These are phyloP conservation scores for Proisotoma minuta DNA, from an alignment of 2,888 invertebrate genomes.

Conservation along the genomic window DNA sequence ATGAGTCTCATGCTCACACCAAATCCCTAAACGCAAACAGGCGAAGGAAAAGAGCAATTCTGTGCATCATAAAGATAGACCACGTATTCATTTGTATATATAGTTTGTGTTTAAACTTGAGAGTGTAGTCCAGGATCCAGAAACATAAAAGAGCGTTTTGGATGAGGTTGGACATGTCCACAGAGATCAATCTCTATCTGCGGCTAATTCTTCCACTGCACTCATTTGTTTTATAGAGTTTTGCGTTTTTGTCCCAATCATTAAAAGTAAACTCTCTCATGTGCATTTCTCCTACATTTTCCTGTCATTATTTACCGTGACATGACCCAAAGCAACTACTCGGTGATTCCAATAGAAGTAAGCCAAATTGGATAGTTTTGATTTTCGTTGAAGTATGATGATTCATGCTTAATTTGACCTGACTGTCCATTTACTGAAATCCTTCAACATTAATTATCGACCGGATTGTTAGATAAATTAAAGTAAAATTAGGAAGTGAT, in stretches of 20 bases:
- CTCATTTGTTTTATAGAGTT: slow-evolving; percentile 1
- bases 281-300: slow-evolving; percentile 36
- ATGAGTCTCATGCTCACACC: background rate
- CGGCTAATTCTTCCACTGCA: background rate
- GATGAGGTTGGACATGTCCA: too few relatives aligned
- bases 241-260: slow-evolving; percentile 3
- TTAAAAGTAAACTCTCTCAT: slow-evolving; percentile 34
- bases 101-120: too few relatives aligned
- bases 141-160: too few relatives aligned
- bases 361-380: background rate
- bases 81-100: too few relatives aligned
- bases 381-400: background rate
- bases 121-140: too few relatives aligned
- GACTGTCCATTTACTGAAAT: too few relatives aligned
- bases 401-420: background rate
- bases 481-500: slow-evolving; percentile 5
- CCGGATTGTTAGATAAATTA: slow-evolving; percentile 18
- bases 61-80: too few relatives aligned
- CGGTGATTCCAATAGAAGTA: background rate
- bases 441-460: slow-evolving; percentile 37
- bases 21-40: background rate
- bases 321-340: background rate
- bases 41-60: too few relatives aligned
- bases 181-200: slow-evolving; percentile 6
- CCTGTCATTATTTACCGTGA: slow-evolving; percentile 31